Base-by-base conservation (phyloP, 1,140 invertebrate species). In the Anoplolepis gracilipes region DNA sequence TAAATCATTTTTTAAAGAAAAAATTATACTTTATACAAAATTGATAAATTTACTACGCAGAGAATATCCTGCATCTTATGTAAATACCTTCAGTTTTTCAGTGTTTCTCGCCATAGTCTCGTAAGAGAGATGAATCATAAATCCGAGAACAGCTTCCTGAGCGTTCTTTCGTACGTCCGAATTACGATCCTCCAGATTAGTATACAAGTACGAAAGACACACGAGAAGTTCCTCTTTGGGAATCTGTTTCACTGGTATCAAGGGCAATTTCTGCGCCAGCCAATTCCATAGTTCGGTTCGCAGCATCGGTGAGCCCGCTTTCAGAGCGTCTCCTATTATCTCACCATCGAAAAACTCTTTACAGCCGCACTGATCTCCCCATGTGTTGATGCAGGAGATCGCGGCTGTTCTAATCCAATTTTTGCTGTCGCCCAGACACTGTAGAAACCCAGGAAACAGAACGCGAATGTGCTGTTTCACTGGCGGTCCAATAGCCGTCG, bases 41-140 rank as follows among this genome's bases (percentile, higher is more conserved):
- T 39, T 2, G 2, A 22, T 53, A 42, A 28, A 19, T 62, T 7
- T 28, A 39, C 5, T 28, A 62, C 11, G 33, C 5, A 76, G 22
- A 22, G 49, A 36, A 61, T 1, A 67, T 81, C 19, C 1, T 10
- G 33, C n/a, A 84, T 33, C 53, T 49, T 0, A 39, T 19, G 28
- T 10, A 42, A 76, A 87, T 93, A 97, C 97, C 96, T 99, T 99
- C 1, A 98, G 92, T 93, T 98, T 98, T 90, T 98, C 97, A 13
- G 97, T 96, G 55, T 97, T 97, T 82, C 97, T 97, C 5, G 96
- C 94, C 97, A 99, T 98, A 0, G 95, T 87, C 59, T 98, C 98
- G 90, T 97, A 99, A 7, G 98, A 98, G 1, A 98, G 94, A 94
- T 99, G 98, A 81, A 99, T 97, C 98, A 99, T 99, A 87, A 99